Evolutionary conservation across 2,888 invertebrate species (phyloP).

Genomic region (Trichogramma evanescens): DNA sequence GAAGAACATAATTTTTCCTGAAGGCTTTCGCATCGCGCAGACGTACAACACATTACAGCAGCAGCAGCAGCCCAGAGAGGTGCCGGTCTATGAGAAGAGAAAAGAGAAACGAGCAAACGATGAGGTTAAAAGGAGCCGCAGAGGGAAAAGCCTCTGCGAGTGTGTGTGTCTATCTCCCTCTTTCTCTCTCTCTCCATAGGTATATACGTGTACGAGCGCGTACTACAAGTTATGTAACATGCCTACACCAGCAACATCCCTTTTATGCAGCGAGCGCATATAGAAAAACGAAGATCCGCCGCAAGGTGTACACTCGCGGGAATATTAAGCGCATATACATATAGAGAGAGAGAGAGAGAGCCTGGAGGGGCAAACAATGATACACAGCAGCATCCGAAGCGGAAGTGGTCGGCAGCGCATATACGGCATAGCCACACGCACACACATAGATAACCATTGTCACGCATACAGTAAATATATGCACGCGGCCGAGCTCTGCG

Average conservation of each 20-base stretch:
- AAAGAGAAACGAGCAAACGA: slow-evolving; percentile 18
- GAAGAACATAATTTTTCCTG: slow-evolving; percentile 13
- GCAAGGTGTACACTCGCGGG: slow-evolving; percentile 39
- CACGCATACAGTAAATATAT: no score
- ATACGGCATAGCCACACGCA: slow-evolving; percentile 8
- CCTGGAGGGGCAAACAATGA: no score
- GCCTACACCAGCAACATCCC: no score
- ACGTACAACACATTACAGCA: not conserved
- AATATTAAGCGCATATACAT: slow-evolving; percentile 46
- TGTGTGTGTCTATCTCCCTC: no score
- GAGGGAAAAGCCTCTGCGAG: slow-evolving; percentile 23
- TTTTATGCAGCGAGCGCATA: slow-evolving; percentile 23
- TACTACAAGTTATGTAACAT: no score
- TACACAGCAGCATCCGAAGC: slow-evolving; percentile 24
- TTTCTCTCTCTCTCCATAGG: no score
- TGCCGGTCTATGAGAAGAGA: slow-evolving; percentile 1
- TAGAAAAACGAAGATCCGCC: slow-evolving; percentile 25
- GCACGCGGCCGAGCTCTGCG: slow-evolving; percentile 20
- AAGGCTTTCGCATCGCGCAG: slow-evolving; percentile 10
- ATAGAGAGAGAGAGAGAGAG: slow-evolving; percentile 36
- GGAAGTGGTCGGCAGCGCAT: slow-evolving; percentile 33
- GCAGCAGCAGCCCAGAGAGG: not conserved
- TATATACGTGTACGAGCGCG: no score
- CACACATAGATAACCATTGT: no score
- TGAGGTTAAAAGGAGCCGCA: slow-evolving; percentile 21